Conservation (phyloP, 2,797 vertebrate species). For the Setipinna tenuifilis region DNA sequence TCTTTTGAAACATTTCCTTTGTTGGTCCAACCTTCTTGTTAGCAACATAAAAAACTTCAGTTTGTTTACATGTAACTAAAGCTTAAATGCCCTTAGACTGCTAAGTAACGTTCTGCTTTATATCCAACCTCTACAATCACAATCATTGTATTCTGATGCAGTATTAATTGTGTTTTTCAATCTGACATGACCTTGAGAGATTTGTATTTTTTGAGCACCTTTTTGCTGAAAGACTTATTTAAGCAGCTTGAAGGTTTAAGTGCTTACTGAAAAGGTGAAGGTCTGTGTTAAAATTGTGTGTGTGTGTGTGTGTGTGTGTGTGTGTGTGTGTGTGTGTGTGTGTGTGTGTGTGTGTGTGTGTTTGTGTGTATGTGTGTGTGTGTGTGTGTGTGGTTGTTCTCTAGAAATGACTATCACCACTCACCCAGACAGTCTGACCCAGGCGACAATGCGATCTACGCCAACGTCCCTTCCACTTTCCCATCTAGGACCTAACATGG, state of each 20-base stretch:
- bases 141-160: not conserved
- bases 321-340: too few relatives aligned
- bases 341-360: too few relatives aligned
- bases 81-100: not conserved
- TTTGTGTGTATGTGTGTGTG: too few relatives aligned
- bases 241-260: too few relatives aligned
- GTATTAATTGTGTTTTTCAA: not conserved
- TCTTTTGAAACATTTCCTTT: not conserved
- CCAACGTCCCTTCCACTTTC: conserved; percentile 3
- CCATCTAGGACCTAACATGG: not conserved
- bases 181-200: too few relatives aligned
- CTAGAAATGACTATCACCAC: not conserved
- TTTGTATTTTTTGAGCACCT: not conserved
- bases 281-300: not conserved
- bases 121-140: not conserved
- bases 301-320: too few relatives aligned
- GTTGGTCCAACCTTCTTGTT: not conserved
- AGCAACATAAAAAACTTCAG: not conserved
- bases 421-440: not conserved
- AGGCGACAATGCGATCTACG: not conserved
- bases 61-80: not conserved
- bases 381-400: too few relatives aligned
- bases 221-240: not conserved
- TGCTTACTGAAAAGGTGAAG: too few relatives aligned
- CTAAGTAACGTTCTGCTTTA: not conserved